Base-by-base conservation (phyloP, 2,797 vertebrate genomes). In the Diplodus sargus region DNA sequence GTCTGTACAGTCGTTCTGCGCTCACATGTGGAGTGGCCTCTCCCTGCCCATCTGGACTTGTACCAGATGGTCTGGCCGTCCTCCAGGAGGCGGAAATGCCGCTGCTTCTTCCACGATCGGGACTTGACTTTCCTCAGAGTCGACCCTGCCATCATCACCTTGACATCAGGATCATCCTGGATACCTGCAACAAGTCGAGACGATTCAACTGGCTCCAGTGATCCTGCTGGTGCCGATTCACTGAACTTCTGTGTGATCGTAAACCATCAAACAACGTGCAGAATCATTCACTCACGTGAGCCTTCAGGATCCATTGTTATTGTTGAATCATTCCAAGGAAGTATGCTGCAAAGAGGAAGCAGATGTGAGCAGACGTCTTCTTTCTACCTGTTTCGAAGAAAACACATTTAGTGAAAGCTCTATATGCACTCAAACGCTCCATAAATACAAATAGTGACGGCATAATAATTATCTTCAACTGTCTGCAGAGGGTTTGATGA, bases 1-100 rank as follows among this genome's bases (percentile, higher is more conserved):
- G 30, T 58, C 13, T 17, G 3, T 42, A 28, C 39, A 49, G 5
- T 67, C 6, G 25, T 16, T 61, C 1, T 15, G 18, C 18, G 96
- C 98, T 96, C 93, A 99, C 98, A 99, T 39, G 95, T 97, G 83
- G 96, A 96, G 90, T 97, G 97, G 61, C 92, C 94, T 76, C 88
- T 96, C 67, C 96, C 95, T 0, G 96, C 93, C 84, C 95, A 96
- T 92, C 95, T 96, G 78, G 97, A 98, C 85, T 97, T 96, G 88
- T 99, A 98, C 96, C 96, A 97, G 85, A 99, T 95, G 0, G 96
- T 98, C 95, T 97, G 94, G 76, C 96, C 95, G 9, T 99, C 97
- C 5, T 97, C 96, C 87, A 97, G 95, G 18, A 99, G 96, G 77
- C 95, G 96, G 93, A 97, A 99, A 89, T 95, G 96, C 18, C 97